Evolutionary conservation across 1,140 invertebrate species (phyloP).

Genomic region (Samia ricini): DNA sequence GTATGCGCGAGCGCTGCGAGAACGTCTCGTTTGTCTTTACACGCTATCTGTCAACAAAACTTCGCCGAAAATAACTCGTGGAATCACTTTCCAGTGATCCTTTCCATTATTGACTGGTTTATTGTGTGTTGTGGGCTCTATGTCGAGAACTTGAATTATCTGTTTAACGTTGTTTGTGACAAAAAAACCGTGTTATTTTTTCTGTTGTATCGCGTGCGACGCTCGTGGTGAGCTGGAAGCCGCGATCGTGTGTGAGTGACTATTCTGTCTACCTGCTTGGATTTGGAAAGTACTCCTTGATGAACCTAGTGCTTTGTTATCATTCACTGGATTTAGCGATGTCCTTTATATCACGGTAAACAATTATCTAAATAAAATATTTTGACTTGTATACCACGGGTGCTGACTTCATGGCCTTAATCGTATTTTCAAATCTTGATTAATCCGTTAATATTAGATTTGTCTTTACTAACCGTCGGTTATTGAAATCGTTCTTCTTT

Average conservation of each 20-base stretch:
- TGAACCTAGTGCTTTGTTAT: conserved; percentile 43
- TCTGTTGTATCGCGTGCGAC: conserved; percentile 72
- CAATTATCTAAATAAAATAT: conserved; percentile 41
- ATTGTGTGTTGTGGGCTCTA: conserved; percentile 48
- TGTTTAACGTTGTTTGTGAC: conserved; percentile 56
- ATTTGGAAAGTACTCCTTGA: conserved; percentile 48
- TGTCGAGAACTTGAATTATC: conserved; percentile 36
- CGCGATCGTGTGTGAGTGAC: conserved; percentile 69
- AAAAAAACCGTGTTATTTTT: conserved; percentile 70
- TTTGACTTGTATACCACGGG: conserved; percentile 45
- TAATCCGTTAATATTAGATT: conserved; percentile 56
- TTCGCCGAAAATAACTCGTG: conserved; percentile 58
- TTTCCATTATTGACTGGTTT: conserved; percentile 56
- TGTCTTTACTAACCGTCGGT: conserved; percentile 24
- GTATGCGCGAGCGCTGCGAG: conserved; percentile 69
- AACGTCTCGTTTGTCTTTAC: conserved; percentile 61
- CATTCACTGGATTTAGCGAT: conserved; percentile 50
- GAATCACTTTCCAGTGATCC: conserved; percentile 52
- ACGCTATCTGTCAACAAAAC: conserved; percentile 72
- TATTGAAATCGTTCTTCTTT: background rate
- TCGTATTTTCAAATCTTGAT: conserved; percentile 37
- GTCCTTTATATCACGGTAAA: conserved; percentile 61
- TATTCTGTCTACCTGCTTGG: conserved; percentile 59
- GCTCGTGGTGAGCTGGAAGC: conserved; percentile 52
- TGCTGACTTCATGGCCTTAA: conserved; percentile 62